Base-by-base conservation (phyloP, 2,888 invertebrate species). In the Petrolisthes manimaculis region DNA sequence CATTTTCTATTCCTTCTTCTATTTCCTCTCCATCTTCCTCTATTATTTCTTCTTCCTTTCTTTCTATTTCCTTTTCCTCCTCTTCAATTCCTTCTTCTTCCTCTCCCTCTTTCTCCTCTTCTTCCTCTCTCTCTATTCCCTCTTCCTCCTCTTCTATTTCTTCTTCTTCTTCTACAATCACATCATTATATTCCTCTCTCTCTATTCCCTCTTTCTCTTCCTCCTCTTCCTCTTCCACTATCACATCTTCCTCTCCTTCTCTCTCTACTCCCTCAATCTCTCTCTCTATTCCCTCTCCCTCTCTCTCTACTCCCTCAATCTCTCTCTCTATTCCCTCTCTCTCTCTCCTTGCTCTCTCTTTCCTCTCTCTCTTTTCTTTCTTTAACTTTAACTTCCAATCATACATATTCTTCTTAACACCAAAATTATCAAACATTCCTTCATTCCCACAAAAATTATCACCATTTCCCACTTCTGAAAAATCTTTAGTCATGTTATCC, bases 311-410 rank as follows among this genome's bases (percentile, higher is more conserved):
- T 79, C 53, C 37, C 37, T 5, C 9, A 56, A 4, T 55, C n/a
- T 12, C 5, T n/a, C n/a, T n/a, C n/a, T 67, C 24, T 37, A 82
- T 67, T 37, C 21, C 14, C 53, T 18, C 24, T 5, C 18, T 84
- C 77, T 3, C 18, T 14, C 9, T 55, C 24, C 24, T 53, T 56
- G 12, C n/a, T 6, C 18, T 6, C n/a, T 9, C 55, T 55, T 71
- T 83, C 84, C 51, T 78, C 77, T 61, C 67, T 51, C 37, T 84
- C 75, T 24, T 84, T 78, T 24, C 79, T 79, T 56, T 79, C 85
- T 14, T 79, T 12, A 21, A 85, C 79, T 5, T 67, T 67, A 67
- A 79, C 85, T n/a, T n/a, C n/a, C 79, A 85, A 51, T 75, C 67
- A 78, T 84, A 75, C 56, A 51, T 61, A 51, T 61, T 61, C 61